Percentiles rank a stretch among this genome's conserved stretches.
Conservation (phyloP, 2,797 vertebrate species). For the Sebastes variabilis region DNA sequence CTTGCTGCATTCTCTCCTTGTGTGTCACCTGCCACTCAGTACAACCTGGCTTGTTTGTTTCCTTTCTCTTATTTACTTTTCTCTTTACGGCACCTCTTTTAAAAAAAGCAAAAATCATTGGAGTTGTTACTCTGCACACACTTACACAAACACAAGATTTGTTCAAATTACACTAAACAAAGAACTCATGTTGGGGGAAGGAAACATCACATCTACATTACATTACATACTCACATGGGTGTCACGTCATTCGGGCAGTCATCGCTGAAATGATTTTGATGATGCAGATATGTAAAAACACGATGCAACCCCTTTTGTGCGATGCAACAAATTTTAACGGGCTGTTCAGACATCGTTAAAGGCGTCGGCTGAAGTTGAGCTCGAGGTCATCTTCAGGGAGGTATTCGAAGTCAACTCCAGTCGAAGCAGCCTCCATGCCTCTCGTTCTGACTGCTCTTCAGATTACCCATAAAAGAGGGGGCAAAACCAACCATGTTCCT, state of each 20-base stretch:
- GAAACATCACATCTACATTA: conserved; percentile 77
- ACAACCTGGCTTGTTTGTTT: conserved; percentile 89
- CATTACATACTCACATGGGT: conserved; percentile 70
- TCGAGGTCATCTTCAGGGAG: conserved; percentile 43
- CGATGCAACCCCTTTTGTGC: conserved; percentile 70
- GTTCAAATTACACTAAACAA: conserved; percentile 56
- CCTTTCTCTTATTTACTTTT: conserved; percentile 83
- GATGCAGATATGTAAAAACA: conserved; percentile 59
- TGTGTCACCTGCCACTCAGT: conserved; percentile 90
- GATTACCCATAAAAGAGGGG: conserved; percentile 84
- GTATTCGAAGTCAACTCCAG: conserved; percentile 67
- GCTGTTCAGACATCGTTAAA: conserved; percentile 58
- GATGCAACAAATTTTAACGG: conserved; percentile 60
- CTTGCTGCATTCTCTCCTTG: conserved; percentile 88
- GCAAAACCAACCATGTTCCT: conserved; percentile 82
- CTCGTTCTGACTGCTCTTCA: conserved; percentile 71
- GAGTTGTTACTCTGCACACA: conserved; percentile 59
- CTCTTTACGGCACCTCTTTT: conserved; percentile 85
- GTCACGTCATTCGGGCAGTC: conserved; percentile 72
- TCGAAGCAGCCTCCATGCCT: conserved; percentile 74
- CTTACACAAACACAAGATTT: conserved; percentile 59
- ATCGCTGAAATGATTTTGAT: conserved; percentile 66
- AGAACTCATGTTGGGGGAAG: conserved; percentile 71
- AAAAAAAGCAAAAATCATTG: conserved; percentile 67
- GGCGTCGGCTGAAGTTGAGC: conserved; percentile 77